Conservation (phyloP, 2,797 vertebrate species). For the Synaphobranchus kaupii region DNA sequence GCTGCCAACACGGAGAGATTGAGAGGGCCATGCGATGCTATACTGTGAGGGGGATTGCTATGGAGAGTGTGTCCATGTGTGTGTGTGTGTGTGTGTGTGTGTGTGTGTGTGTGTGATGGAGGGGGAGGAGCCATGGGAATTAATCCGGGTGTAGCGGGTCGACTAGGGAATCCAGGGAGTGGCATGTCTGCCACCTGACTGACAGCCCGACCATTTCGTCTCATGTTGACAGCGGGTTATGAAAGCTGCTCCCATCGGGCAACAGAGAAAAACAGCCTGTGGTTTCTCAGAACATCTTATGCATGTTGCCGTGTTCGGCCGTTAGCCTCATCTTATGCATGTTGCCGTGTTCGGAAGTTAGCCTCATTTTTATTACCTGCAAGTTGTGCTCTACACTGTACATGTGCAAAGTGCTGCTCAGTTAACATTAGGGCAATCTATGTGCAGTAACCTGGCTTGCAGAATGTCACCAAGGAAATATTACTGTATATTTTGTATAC, state of each 20-base stretch:
- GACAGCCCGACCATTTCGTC: not conserved
- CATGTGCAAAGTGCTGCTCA: not conserved
- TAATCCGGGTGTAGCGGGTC: not conserved
- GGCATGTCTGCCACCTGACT: not conserved
- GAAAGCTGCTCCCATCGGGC: not conserved
- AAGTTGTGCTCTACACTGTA: constrained; percentile 4
- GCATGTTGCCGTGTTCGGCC: constrained; percentile 33
- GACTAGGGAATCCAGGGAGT: not conserved
- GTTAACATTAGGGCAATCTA: not conserved
- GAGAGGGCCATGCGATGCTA: not conserved
- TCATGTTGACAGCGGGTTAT: not conserved
- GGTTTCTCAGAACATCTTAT: constrained; percentile 42
- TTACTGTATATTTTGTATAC: constrained; percentile 20
- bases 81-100: constrained; percentile 11
- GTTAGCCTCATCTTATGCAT: constrained; percentile 9
- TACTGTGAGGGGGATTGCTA: constrained; percentile 1
- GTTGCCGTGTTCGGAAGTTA: constrained; percentile 22
- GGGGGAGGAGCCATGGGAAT: constrained; percentile 17
- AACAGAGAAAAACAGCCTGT: not conserved
- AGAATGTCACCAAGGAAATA: constrained; percentile 7
- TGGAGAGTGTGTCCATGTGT: not conserved
- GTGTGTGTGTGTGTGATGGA: not conserved
- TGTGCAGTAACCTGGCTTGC: not conserved
- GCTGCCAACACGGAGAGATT: not conserved
- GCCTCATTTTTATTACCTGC: constrained; percentile 10